Evolutionary conservation across 2,113 vertebrate genomes (phyloP).

Genomic region (Psilopogon haemacephalus): DNA sequence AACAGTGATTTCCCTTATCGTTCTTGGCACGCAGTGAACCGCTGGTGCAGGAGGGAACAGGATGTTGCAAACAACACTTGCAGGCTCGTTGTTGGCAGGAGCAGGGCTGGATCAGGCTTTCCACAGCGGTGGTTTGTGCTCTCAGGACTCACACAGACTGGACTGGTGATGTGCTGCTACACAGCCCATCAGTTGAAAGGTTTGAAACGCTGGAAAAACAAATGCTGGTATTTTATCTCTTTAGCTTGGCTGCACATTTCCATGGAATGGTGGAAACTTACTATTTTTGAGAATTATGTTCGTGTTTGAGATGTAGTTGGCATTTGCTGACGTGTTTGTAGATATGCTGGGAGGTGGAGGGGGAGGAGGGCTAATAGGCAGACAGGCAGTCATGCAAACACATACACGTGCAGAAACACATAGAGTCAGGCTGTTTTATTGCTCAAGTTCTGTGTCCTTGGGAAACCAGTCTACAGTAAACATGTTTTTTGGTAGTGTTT

Average conservation of each 20-base stretch:
- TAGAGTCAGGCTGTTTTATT: slow-evolving; percentile 14
- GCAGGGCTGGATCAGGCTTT: background rate
- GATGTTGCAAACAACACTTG: background rate
- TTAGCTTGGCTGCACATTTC: background rate
- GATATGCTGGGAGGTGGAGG: slow-evolving; percentile 38
- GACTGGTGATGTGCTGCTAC: slow-evolving; percentile 21
- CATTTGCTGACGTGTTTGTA: slow-evolving; percentile 51
- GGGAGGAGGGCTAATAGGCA: slow-evolving; percentile 15
- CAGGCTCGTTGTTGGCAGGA: background rate
- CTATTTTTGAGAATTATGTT: slow-evolving; percentile 44
- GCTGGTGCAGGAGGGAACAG: background rate
- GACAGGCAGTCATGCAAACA: slow-evolving; percentile 31
- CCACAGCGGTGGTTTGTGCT: background rate
- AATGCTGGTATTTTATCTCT: slow-evolving; percentile 18
- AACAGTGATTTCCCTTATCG: background rate
- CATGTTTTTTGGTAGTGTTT: background rate
- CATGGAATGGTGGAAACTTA: slow-evolving; percentile 46
- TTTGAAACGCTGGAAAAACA: slow-evolving; percentile 25
- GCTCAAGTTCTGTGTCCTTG: slow-evolving; percentile 39
- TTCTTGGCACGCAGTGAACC: background rate
- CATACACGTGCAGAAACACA: slow-evolving; percentile 15
- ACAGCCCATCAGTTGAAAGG: background rate
- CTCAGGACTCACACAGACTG: background rate
- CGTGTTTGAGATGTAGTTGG: slow-evolving; percentile 48
- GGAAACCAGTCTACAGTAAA: slow-evolving; percentile 47